Evolutionary conservation across 2,113 vertebrate species (phyloP), one percentile per base, ranked within the genome.

Genomic region (Myiagra hebetior): DNA sequence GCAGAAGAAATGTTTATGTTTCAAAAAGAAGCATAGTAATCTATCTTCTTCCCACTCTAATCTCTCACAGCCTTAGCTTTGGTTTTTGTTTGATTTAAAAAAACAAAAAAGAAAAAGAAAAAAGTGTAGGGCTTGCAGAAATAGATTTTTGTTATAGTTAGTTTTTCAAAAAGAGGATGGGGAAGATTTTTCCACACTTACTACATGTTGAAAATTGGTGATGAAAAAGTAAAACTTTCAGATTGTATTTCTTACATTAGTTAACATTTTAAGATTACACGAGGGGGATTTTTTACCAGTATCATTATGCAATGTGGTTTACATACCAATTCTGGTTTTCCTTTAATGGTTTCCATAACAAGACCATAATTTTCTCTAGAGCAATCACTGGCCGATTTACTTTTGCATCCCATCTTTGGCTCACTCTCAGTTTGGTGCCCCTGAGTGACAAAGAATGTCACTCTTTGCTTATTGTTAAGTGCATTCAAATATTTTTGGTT

Each of bases 261-360:
- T 64, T 82, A 62, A 76, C 50, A 70, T 62, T 47, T 75, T 67
- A 74, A 57, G 31, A 93, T 70, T 33, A 84, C 41, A 90, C 4
- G 53, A 31, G 35, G 76, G 74, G 21, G 13, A 22, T 31, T 70
- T 84, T 86, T 86, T 53, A 86, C 76, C 44, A 89, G 85, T 76
- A 16, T 28, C 87, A 75, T 56, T 87, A 85, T 37, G 39, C 42
- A 91, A 14, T 10, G 31, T n/a, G 46, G 37, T 91, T 94, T 94
- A 96, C 88, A 94, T 78, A 93, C 86, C 91, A 94, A 92, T 76
- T 96, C 97, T 86, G 95, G 76, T 93, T 95, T 97, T 95, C 90
- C 97, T 97, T 91, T 97, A 93, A 96, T 27, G 69, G 94, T 69
- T 94, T 97, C 95, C 95, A 94, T 75, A 97, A 95, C 91, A 97